A percentile compares a stretch with the other conserved stretches of the same genome.
Conservation (phyloP, 2,113 vertebrate genomes). For the Anser brachyrhynchus region DNA sequence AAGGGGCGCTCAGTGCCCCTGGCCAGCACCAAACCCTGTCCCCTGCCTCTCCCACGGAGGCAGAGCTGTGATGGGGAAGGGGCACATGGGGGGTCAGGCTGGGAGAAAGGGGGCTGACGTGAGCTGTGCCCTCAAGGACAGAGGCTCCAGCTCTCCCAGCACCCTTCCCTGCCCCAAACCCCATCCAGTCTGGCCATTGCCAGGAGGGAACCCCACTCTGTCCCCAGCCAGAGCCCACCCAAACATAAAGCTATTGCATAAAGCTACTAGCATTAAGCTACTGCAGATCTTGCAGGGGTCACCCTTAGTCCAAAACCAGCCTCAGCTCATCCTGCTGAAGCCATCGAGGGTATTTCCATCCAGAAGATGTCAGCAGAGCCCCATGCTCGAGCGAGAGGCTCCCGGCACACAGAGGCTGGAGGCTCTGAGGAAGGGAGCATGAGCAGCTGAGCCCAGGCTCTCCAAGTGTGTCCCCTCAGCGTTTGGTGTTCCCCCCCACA, state of each 20-base stretch:
- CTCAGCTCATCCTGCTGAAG: not conserved
- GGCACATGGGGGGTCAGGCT: rapidly evolving
- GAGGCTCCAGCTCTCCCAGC: rapidly evolving
- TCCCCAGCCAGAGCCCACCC: not conserved
- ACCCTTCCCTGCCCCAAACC: not conserved
- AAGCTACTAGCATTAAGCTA: not conserved
- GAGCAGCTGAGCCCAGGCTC: too few species aligned
- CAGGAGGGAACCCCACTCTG: not conserved
- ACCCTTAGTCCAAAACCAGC: not conserved
- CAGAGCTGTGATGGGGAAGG: rapidly evolving
- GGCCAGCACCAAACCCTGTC: not conserved
- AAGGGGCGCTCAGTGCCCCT: rapidly evolving
- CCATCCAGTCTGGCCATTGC: too few species aligned
- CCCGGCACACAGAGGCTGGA: not conserved
- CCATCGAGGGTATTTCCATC: not conserved
- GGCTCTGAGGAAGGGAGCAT: rapidly evolving
- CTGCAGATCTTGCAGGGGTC: not conserved
- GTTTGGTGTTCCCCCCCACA: rapidly evolving
- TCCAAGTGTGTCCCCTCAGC: too few species aligned
- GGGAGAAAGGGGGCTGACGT: not conserved
- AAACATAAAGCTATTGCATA: not conserved
- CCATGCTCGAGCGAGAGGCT: rapidly evolving
- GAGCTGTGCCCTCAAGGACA: not conserved
- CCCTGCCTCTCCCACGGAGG: rapidly evolving
- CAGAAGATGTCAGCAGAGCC: conserved; percentile 40